Base-by-base conservation (phyloP, 2,888 invertebrate genomes). In the Amaurobius ferox region DNA sequence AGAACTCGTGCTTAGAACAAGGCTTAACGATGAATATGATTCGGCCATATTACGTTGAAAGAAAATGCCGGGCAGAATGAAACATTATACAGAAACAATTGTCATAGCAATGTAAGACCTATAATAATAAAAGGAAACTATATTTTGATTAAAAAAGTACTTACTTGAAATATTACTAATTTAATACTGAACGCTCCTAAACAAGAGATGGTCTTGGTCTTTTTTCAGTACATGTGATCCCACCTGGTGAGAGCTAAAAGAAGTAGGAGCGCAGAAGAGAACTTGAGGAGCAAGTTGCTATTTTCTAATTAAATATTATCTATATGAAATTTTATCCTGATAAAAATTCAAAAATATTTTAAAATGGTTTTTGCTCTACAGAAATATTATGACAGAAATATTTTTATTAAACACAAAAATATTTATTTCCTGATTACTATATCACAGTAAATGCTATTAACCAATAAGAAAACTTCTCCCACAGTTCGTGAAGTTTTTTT, bases 1-100 rank as follows among this genome's bases (percentile, higher is more conserved):
- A 40, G 35, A 72, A 72, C 83, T 85, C 83, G 83, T 85, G 83
- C n/a, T 66, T 61, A 35, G 39, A 72, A 77, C 77, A 78, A 85
- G 83, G 83, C 83, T 77, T 85, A 85, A 72, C 77, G 29, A 35
- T 30, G 16, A 48, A 66, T 67, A 67, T 23, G 35, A 40, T 23
- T 67, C 77, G 55, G 77, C 77, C 77, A 77, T 77, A 68, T 74
- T 80, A 40, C 32, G n/a, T 29, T 66, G 11, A 35, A 2, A 9
- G 28, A 39, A 80, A 62, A 74, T 29, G 74, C 80, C 80, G 80
- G 80, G 32, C 13, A 13, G 73, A 26, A 19, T 28, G 26, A 23
- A 29, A 40, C 55, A 35, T n/a, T 30, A 28, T 62, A 40, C n/a
- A 35, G 19, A 23, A 16, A 68, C 48, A 68, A 35, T 13, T 7